Evolutionary conservation across 2,113 vertebrate genomes (phyloP).

Genomic region (Silurus meridionalis): DNA sequence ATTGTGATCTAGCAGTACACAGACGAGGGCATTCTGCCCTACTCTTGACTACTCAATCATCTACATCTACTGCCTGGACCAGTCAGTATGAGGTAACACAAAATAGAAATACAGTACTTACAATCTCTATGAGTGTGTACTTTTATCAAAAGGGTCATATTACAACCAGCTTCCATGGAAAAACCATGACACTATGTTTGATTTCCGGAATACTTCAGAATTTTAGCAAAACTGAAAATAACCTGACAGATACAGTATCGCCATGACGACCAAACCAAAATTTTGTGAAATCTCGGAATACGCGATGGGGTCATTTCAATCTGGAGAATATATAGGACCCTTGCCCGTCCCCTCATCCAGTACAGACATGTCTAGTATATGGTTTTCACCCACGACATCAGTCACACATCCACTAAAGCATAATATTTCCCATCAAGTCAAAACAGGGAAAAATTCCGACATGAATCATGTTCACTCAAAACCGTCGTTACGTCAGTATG

Average conservation of each 20-base stretch:
- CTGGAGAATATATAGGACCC: neutral
- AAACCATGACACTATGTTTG: neutral
- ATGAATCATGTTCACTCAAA: neutral
- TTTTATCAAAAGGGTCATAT: neutral
- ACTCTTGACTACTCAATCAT: neutral
- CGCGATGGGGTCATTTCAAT: neutral
- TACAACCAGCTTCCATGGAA: neutral
- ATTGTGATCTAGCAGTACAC: neutral
- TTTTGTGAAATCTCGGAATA: too few species aligned
- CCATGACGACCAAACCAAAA: neutral
- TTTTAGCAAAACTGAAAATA: neutral
- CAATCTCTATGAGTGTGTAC: neutral
- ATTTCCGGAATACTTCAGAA: neutral
- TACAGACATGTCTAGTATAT: neutral
- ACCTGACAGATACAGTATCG: neutral
- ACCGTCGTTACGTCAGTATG: neutral
- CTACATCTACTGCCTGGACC: neutral
- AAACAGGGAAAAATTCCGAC: neutral
- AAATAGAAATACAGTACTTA: neutral
- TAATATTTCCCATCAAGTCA: neutral
- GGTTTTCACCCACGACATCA: too few species aligned
- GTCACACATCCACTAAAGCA: neutral
- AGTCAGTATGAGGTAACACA: neutral
- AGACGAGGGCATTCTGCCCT: neutral
- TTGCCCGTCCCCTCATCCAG: neutral